Evolutionary conservation across 2,888 invertebrate genomes (phyloP), one percentile per base, ranked within the genome.

Genomic region (Catocala fraxini): DNA sequence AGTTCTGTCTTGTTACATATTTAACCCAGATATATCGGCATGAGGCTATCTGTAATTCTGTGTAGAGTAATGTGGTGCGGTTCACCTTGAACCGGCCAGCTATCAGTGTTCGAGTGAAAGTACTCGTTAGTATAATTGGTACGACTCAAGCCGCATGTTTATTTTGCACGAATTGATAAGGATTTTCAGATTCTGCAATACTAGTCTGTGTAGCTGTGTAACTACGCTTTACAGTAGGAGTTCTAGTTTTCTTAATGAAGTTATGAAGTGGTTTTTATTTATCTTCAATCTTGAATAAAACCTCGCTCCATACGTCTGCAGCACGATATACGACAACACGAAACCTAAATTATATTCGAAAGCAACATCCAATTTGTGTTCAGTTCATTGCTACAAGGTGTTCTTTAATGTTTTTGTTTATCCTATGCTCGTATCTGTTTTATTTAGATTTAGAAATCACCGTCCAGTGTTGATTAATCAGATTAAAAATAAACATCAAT

Each of bases 41-140:
- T 73, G 80, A 75, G 74, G 70, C 76, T 83, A 83, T 86, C 79
- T 73, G 68, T 68, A 79, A 74, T 82, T 85, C 78, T 71, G 69
- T 68, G 75, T 76, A 83, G 77, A 83, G 83, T 84, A 82, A 85
- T 80, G 79, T 84, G 84, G 74, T 79, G 84, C 75, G 80, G 88
- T 85, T 89, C 80, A 89, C 92, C 90, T 92, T 91, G 91, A 90
- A 91, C 89, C 84, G 87, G 73, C 80, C 65, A 66, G 80, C 84
- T 90, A 90, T 89, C 87, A 84, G 79, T 72, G 74, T 69, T 64
- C 68, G 77, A 90, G 93, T 91, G 92, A 93, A 93, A 93, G 93
- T 92, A 81, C 86, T 93, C 89, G 90, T 92, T 91, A 89, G 89
- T 86, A 82, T 91, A 92, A 93, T 91, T 92, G 89, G 87, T 87